phyloP scores from a whole-genome alignment of 2,888 invertebrate genomes.

The Phyllotreta striolata region DNA sequence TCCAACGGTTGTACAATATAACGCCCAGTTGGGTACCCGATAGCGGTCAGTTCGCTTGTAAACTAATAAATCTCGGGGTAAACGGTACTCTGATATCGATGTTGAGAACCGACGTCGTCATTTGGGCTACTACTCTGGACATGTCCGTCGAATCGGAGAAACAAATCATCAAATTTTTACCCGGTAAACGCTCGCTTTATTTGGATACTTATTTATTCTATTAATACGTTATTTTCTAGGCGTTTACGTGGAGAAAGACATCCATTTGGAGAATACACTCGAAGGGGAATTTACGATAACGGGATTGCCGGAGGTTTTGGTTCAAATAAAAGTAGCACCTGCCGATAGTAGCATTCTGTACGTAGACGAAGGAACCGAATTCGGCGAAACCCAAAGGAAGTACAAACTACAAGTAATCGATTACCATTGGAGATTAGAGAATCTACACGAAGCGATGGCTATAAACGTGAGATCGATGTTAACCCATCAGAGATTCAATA shows the following conservation, averaged over 20 bases:
- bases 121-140: conserved; percentile 54
- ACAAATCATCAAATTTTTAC: conserved; percentile 55
- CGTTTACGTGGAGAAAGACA: conserved; percentile 50
- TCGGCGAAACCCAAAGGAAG: conserved; percentile 46
- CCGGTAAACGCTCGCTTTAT: conserved; percentile 43
- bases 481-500: conserved; percentile 54
- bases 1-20: conserved; percentile 55
- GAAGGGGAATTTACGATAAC: conserved; percentile 58
- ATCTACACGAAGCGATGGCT: conserved; percentile 56
- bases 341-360: conserved; percentile 55
- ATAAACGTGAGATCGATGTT: conserved; percentile 52
- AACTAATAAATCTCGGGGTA: conserved; percentile 50
- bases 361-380: conserved; percentile 46
- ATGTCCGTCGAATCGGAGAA: conserved; percentile 50
- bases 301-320: conserved; percentile 67
- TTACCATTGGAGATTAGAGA: conserved; percentile 59
- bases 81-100: conserved; percentile 50
- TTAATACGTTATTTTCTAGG: neutral
- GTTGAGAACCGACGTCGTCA: conserved; percentile 53
- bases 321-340: conserved; percentile 61
- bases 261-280: conserved; percentile 45
- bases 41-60: conserved; percentile 59
- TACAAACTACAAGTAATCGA: conserved; percentile 55
- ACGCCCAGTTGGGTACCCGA: conserved; percentile 56
- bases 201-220: neutral